phyloP scores from a whole-genome alignment of 2,888 invertebrate species.

The Cataglyphis albicans region DNA sequence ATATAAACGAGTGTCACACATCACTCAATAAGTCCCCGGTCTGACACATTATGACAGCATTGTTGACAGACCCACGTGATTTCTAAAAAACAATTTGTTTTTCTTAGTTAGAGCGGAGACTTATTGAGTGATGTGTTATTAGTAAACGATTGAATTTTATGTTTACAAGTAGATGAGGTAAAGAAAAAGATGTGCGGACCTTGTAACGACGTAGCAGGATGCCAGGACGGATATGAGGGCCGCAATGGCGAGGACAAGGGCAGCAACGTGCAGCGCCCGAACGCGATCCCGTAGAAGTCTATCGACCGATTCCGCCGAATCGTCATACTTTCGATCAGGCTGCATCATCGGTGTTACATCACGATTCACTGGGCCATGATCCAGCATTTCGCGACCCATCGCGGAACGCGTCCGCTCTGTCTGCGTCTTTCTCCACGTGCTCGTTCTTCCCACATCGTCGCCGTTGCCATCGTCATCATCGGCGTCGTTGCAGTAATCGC shows the following conservation, averaged over 20 bases:
- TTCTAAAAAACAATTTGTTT: no score
- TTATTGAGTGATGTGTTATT: not conserved
- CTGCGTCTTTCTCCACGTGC: conserved; percentile 56
- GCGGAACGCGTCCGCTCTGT: not conserved
- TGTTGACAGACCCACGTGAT: no score
- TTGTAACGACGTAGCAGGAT: conserved; percentile 81
- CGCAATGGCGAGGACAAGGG: conserved; percentile 77
- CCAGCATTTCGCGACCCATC: not conserved
- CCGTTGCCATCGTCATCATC: conserved; percentile 13
- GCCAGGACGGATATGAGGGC: conserved; percentile 80
- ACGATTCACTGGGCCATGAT: not conserved
- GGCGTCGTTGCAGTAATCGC: conserved; percentile 79
- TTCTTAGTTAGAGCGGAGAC: no score
- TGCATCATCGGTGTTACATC: conserved; percentile 2
- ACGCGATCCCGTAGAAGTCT: conserved; percentile 60
- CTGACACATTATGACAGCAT: no score
- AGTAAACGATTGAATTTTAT: not conserved
- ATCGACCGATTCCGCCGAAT: conserved; percentile 49
- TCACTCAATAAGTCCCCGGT: no score
- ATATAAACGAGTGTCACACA: not conserved
- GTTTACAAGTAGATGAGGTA: not conserved
- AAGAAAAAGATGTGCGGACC: conserved; percentile 63
- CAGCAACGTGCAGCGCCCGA: conserved; percentile 77
- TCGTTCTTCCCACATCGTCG: conserved; percentile 50
- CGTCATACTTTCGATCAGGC: conserved; percentile 39